Percentiles rank a stretch among this genome's conserved stretches.
Conservation (phyloP, 2,797 vertebrate species). For the Antrozous pallidus region DNA sequence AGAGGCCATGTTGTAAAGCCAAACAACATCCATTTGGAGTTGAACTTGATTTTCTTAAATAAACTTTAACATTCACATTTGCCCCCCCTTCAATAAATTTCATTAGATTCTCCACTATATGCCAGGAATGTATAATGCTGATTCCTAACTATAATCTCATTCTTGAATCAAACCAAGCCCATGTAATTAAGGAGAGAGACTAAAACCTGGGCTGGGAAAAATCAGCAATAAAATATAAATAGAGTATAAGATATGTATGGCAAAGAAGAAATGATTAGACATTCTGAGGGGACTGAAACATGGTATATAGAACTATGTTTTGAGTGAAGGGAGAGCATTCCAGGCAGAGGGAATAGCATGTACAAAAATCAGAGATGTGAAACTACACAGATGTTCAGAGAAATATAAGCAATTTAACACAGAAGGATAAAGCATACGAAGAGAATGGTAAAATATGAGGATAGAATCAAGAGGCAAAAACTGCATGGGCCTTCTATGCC, state of each 20-base stretch:
- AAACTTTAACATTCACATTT: conserved; percentile 19
- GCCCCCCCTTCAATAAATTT: background rate
- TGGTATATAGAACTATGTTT: background rate
- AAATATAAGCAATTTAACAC: background rate
- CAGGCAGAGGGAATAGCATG: background rate
- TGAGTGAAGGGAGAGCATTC: background rate
- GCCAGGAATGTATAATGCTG: background rate
- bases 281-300: background rate
- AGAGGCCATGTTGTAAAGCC: background rate
- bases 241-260: background rate
- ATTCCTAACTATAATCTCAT: background rate
- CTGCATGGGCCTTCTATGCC: background rate
- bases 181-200: background rate
- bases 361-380: background rate
- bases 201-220: background rate
- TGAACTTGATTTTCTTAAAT: conserved; percentile 16
- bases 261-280: background rate
- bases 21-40: conserved; percentile 6
- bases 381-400: background rate
- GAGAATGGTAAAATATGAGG: background rate
- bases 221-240: background rate
- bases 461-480: background rate
- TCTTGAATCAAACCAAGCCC: background rate
- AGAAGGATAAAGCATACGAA: background rate
- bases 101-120: background rate